These are phyloP conservation scores for Furcifer pardalis DNA, from an alignment of 2,797 vertebrate genomes.

Conservation along the genomic window DNA sequence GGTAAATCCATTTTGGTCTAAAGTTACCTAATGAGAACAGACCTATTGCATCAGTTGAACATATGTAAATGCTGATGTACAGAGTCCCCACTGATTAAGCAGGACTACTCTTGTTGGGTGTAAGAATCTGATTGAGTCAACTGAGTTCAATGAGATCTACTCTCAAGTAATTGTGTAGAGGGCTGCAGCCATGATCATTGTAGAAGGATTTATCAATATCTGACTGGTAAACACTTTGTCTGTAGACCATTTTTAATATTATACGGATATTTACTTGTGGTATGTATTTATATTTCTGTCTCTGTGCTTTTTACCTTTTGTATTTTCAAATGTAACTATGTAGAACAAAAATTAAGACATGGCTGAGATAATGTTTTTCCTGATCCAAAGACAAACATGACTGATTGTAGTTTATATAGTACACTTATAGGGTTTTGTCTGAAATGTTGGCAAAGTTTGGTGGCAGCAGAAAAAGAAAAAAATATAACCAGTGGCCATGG, in stretches of 20 bases:
- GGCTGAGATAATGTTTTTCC: not conserved
- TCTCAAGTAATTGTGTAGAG: not conserved
- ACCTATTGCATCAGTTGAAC: no score
- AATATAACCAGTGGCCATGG: conserved; percentile 57
- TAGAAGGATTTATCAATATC: not conserved
- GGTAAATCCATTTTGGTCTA: not conserved
- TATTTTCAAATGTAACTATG: conserved; percentile 30
- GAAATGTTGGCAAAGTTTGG: conserved; percentile 26
- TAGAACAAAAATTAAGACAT: conserved; percentile 22
- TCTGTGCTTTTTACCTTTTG: not conserved
- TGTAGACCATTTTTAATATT: not conserved
- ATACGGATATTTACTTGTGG: not conserved
- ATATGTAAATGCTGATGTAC: no score
- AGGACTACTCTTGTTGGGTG: no score
- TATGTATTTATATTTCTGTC: not conserved
- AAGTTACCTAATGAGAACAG: no score
- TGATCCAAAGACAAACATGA: conserved; percentile 32
- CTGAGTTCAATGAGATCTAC: not conserved
- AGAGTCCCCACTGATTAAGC: no score
- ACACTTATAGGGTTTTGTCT: not conserved
- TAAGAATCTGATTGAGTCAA: no score
- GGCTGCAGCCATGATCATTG: not conserved
- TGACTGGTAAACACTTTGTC: not conserved
- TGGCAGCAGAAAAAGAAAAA: conserved; percentile 46
- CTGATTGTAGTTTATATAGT: conserved; percentile 44